A percentile compares a stretch with the other conserved stretches of the same genome.
These are phyloP conservation scores for Syngnathus acus DNA, from an alignment of 2,797 vertebrate genomes.

Conservation along the genomic window DNA sequence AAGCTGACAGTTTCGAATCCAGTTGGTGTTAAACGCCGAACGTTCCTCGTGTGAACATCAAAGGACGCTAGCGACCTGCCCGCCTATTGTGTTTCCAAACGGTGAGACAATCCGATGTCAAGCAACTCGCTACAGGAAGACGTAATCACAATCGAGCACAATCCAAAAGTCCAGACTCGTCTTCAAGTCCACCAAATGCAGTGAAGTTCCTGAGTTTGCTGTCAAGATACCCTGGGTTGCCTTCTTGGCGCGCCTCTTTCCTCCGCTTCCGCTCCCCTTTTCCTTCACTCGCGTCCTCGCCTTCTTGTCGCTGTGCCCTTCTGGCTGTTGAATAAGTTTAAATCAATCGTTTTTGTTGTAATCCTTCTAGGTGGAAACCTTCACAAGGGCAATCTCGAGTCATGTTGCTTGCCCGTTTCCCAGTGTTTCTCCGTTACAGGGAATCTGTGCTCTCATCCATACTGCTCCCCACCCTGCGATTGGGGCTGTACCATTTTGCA, in stretches of 20 bases:
- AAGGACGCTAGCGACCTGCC: conserved; percentile 9
- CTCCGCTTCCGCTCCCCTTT: conserved; percentile 15
- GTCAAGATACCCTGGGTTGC: conserved; percentile 27
- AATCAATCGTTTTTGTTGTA: conserved; percentile 8
- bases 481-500: conserved; percentile 61
- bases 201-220: conserved; percentile 46
- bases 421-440: conserved; percentile 58
- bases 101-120: conserved; percentile 13
- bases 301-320: conserved; percentile 5
- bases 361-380: conserved; percentile 54
- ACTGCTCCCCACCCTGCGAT: conserved; percentile 67
- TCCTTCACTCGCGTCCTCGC: conserved; percentile 6
- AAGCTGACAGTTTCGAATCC: conserved; percentile 25
- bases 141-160: conserved; percentile 21
- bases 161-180: conserved; percentile 8
- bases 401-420: conserved; percentile 55
- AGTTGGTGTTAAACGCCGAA: conserved; percentile 7
- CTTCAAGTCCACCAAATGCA: conserved; percentile 29
- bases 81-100: conserved; percentile 19
- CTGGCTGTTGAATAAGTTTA: conserved; percentile 9
- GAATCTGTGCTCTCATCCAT: conserved; percentile 59
- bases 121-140: conserved; percentile 10
- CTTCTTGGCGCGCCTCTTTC: conserved; percentile 24
- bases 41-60: conserved; percentile 6
- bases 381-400: conserved; percentile 46